These are phyloP conservation scores for Zoanthus solanderi DNA, from an alignment of 92 coral and sea anemone species.

Conservation along the genomic window DNA sequence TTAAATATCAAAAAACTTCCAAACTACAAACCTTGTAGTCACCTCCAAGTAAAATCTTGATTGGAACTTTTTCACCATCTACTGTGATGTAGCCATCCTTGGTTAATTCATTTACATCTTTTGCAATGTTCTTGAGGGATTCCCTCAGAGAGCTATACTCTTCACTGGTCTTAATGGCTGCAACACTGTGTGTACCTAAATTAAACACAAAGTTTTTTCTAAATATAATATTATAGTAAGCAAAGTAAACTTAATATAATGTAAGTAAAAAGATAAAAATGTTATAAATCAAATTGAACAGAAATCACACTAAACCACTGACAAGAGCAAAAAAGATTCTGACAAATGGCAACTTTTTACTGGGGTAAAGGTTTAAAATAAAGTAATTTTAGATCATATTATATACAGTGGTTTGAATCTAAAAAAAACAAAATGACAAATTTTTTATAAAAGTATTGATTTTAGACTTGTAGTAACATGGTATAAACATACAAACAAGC, in stretches of 20 bases:
- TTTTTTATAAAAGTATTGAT: conserved; percentile 6
- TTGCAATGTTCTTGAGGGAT: conserved; percentile 16
- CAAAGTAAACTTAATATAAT: background rate
- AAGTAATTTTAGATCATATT: background rate
- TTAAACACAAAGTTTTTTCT: background rate
- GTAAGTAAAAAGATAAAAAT: background rate
- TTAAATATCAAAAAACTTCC: background rate
- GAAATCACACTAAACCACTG: background rate
- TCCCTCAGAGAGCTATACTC: conserved; percentile 35
- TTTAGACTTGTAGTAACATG: background rate
- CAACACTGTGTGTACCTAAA: conserved; percentile 38
- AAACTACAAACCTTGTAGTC: conserved; percentile 42
- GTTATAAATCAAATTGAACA: background rate
- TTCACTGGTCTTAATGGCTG: conserved; percentile 31
- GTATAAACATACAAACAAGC: background rate
- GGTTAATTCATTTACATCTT: conserved; percentile 9
- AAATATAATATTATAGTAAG: background rate
- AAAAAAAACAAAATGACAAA: background rate
- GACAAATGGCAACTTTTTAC: background rate
- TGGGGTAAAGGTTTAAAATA: background rate
- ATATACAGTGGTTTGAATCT: background rate
- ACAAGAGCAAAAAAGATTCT: background rate
- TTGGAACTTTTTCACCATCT: conserved; percentile 28
- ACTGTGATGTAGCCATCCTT: conserved; percentile 27
- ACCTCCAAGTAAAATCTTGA: conserved; percentile 35